phyloP scores from a whole-genome alignment of 1,140 invertebrate species.

The Pseudomyrmex flavicornis region DNA sequence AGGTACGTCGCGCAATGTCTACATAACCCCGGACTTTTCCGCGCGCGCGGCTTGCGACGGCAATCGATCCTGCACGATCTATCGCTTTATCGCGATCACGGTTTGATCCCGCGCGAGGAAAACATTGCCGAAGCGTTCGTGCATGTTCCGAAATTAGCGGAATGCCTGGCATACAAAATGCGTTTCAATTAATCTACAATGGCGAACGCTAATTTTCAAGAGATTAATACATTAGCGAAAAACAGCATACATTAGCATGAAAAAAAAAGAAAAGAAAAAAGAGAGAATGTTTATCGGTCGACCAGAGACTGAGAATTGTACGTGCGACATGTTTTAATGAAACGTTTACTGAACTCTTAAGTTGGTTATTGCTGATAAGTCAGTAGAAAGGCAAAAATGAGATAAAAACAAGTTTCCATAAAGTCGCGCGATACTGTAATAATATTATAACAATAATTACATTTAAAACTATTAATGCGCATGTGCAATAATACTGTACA shows the following conservation, averaged over 20 bases:
- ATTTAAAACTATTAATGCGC: no score
- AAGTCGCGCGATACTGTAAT: no score
- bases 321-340: no score
- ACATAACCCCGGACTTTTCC: slow-evolving; percentile 67
- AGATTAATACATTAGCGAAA: not conserved
- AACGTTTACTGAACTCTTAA: no score
- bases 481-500: no score
- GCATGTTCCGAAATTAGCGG: not conserved
- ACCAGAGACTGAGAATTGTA: no score
- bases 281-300: no score
- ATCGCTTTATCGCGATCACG: not conserved
- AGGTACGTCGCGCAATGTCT: slow-evolving; percentile 63
- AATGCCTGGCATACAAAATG: not conserved
- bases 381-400: no score
- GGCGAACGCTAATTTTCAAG: not conserved
- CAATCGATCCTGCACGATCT: slow-evolving; percentile 7
- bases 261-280: no score
- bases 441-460: no score
- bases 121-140: not conserved
- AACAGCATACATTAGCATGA: not conserved
- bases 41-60: slow-evolving; percentile 10
- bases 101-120: not conserved
- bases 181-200: slow-evolving; percentile 15
- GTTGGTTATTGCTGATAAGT: no score
- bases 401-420: no score